These are phyloP conservation scores for Acyrthosiphon pisum DNA, from an alignment of 1,140 invertebrate genomes.

Conservation along the genomic window DNA sequence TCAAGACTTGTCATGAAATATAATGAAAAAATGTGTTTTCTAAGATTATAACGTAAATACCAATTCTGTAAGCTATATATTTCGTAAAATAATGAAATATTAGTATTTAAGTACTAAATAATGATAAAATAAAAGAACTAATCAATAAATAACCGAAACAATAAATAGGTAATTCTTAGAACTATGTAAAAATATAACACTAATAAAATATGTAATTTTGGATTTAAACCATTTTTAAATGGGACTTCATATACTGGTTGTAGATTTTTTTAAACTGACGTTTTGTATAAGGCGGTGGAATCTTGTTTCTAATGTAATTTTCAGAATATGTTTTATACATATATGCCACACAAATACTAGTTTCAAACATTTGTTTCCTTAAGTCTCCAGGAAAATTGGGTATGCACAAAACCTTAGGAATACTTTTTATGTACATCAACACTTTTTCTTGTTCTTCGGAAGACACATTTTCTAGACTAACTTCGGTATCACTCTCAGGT, in stretches of 20 bases:
- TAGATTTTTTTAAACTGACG: constrained; percentile 42
- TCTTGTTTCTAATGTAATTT: constrained; percentile 1
- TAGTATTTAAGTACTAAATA: not conserved
- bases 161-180: not conserved
- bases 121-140: not conserved
- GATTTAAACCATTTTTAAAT: not conserved
- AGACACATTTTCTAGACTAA: not conserved
- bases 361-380: not conserved
- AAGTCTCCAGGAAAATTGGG: not conserved
- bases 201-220: not conserved
- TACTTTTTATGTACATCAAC: not conserved
- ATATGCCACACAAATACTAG: not conserved
- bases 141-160: not conserved
- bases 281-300: not conserved
- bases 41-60: not conserved
- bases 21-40: not conserved
- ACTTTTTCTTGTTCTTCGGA: constrained; percentile 30
- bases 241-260: constrained; percentile 25
- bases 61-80: not conserved
- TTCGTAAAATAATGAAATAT: not conserved
- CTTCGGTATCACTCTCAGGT: not conserved
- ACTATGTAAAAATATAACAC: not conserved
- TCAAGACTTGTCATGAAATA: not conserved
- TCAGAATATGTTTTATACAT: constrained; percentile 50
- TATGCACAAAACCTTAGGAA: not conserved